Base-by-base conservation (phyloP, 2,113 vertebrate species). In the Thomomys bottae region DNA sequence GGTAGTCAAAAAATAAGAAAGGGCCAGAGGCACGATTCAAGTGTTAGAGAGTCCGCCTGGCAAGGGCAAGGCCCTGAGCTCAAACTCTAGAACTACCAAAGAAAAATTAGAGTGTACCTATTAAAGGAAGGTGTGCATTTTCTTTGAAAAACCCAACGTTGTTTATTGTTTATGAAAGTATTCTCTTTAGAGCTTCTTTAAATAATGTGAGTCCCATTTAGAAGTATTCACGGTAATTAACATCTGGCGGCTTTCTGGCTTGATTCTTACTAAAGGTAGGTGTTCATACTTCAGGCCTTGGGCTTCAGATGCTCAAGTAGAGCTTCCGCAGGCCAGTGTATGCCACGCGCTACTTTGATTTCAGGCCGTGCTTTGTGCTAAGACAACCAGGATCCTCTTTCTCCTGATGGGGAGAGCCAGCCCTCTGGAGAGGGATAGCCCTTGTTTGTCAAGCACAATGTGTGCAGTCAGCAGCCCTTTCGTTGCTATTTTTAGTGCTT, bases 161-260 rank as follows among this genome's bases (percentile, higher is more conserved):
- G 59, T 54, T 54, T 54, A 1, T 49, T 79, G 24, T 67, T 83
- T 84, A 72, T 11, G 64, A 49, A 87, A 61, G 30, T 54, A 45
- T 66, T 77, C 26, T 92, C 32, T 32, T 24, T 38, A 36, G 32
- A 91, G 28, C 49, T 73, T 92, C 54, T 89, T 38, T n/a, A 85
- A 87, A 28, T 88, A 59, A 45, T 30, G 3, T 7, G 10, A 42
- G 5, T 75, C 38, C 17, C 36, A 42, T 10, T 6, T 30, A 7
- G 18, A 64, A 11, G 23, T 73, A 76, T 89, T 77, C 5, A 57
- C 36, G n/a, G n/a, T 64, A 78, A 49, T 83, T 86, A 78, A 70
- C 6, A 54, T 54, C 49, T 26, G 30, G 32, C 57, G 49, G 21
- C 54, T 89, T 92, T 88, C 61, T 86, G 0, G 82, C 80, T 88